These are phyloP conservation scores for Neotoxoptera formosana DNA, from an alignment of 1,140 invertebrate genomes.

Conservation along the genomic window DNA sequence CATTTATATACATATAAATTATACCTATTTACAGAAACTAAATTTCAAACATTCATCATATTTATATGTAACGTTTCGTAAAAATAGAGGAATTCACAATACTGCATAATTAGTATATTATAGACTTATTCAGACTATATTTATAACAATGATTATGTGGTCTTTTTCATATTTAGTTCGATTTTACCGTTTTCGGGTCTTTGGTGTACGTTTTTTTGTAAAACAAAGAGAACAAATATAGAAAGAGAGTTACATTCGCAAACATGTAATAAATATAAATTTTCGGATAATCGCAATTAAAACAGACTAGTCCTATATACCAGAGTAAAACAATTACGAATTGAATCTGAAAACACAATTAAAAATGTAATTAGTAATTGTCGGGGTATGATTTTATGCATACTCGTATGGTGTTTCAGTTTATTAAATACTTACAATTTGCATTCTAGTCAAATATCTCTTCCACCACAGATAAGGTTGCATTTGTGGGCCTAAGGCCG, in stretches of 20 bases:
- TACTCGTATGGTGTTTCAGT: not conserved
- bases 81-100: not conserved
- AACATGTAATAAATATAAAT: slow-evolving; percentile 25
- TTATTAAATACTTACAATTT: slow-evolving; percentile 68
- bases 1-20: not conserved
- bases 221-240: slow-evolving; percentile 39
- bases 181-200: not conserved
- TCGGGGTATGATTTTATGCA: not conserved
- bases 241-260: not conserved
- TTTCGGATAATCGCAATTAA: slow-evolving; percentile 61
- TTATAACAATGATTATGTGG: not conserved
- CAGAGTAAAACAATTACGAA: slow-evolving; percentile 62
- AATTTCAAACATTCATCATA: not conserved
- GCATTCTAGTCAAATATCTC: slow-evolving; percentile 79
- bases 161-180: not conserved
- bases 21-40: not conserved
- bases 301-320: slow-evolving; percentile 60
- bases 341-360: slow-evolving; percentile 61
- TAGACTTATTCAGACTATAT: too few species aligned
- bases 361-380: not conserved
- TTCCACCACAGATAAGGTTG: slow-evolving; percentile 83
- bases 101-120: not conserved
- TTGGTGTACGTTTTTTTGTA: slow-evolving; percentile 38
- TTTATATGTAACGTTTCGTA: not conserved
- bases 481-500: slow-evolving; percentile 74